Base-by-base conservation (phyloP, 2,888 invertebrate genomes). In the Junonia oenone region DNA sequence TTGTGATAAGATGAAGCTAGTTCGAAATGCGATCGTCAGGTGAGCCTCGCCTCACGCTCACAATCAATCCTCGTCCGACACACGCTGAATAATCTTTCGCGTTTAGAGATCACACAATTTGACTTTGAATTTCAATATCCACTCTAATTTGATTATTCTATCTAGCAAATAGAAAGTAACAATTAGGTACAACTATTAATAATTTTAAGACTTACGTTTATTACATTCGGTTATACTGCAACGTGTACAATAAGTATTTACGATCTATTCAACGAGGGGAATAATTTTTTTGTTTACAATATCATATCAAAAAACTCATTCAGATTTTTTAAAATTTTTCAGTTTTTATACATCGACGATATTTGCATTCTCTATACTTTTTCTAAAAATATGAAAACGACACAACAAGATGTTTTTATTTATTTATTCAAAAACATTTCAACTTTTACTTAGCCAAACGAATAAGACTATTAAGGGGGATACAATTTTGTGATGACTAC, bases 101-200 rank as follows among this genome's bases (percentile, higher is more conserved):
- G 66, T 70, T 71, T 65, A 75, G 73, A 80, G 75, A 81, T 80
- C 83, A 83, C 82, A 81, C 81, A 73, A 74, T 75, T 77, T 74
- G 73, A 78, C 80, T 79, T 78, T 63, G 63, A 75, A 72, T 62
- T 78, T 76, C 71, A 75, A 79, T 85, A 86, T 76, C 78, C 81
- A 81, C 83, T 85, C 87, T 89, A 89, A 88, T 89, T 89, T 86
- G 80, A 86, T 88, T 88, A 88, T 86, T 87, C 89, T 89, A 89
- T 89, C 88, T 89, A 89, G 88, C 85, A 86, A 87, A 85, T 87
- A 89, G 85, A 89, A 88, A 84, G 81, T 88, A 89, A 89, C 87
- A 89, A 86, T 86, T 87, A 88, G 85, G 87, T 87, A 87, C 81
- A 81, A 78, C 81, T 82, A 81, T 81, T 82, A 81, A 79, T 81